Evolutionary conservation across 2,113 vertebrate genomes (phyloP).

Genomic region (Grammomys surdaster): DNA sequence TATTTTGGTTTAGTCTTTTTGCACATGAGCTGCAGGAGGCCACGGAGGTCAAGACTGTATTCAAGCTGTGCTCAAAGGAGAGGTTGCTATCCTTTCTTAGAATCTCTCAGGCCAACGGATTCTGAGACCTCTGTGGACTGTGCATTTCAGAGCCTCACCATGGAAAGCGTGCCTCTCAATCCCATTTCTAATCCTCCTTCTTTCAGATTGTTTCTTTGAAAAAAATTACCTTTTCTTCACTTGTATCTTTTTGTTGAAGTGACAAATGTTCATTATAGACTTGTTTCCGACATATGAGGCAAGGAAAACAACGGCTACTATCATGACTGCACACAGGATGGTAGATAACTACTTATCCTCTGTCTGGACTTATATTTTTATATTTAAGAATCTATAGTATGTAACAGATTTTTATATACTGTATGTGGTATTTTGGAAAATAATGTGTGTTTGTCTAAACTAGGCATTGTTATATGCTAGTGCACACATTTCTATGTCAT

Average conservation of each 20-base stretch:
- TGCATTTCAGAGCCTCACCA: constrained; percentile 40
- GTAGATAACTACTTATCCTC: background rate
- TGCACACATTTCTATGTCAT: background rate
- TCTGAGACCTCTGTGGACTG: constrained; percentile 47
- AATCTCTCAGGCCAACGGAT: constrained; percentile 47
- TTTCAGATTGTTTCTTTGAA: constrained; percentile 48
- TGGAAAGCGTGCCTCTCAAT: constrained; percentile 34
- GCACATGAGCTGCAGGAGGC: constrained; percentile 4
- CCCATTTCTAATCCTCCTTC: constrained; percentile 22
- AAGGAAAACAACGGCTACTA: background rate
- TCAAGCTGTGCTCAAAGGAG: constrained; percentile 57
- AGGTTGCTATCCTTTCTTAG: constrained; percentile 53
- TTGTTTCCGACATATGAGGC: background rate
- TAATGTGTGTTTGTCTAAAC: background rate
- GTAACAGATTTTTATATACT: background rate
- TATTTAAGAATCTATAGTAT: background rate
- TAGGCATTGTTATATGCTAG: background rate
- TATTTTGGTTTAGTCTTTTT: constrained; percentile 60
- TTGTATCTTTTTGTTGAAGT: background rate
- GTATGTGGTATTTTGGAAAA: background rate
- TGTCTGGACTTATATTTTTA: constrained; percentile 14
- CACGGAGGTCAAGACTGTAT: constrained; percentile 64
- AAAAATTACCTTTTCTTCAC: background rate
- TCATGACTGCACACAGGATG: background rate
- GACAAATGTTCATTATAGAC: background rate